A percentile compares a stretch with the other conserved stretches of the same genome.
Conservation (phyloP, 2,888 invertebrate genomes). For the Platycheirus albimanus region DNA sequence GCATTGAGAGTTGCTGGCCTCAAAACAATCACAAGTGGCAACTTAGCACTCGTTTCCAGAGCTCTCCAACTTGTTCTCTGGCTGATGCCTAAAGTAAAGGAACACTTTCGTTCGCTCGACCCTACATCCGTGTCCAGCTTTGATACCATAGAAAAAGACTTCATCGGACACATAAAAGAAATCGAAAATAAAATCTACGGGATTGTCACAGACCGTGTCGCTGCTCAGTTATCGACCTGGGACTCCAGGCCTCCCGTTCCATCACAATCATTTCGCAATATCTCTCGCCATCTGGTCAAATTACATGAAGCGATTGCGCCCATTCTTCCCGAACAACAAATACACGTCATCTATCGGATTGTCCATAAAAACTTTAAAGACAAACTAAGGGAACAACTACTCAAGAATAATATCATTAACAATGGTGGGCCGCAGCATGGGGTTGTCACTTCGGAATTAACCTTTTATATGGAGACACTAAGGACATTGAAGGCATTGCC, state of each 20-base stretch:
- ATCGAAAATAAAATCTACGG: slow-evolving; percentile 95
- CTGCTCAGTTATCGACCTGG: slow-evolving; percentile 92
- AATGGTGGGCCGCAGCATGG: slow-evolving; percentile 99
- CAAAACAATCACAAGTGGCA: slow-evolving; percentile 96
- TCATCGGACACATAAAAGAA: slow-evolving; percentile 94
- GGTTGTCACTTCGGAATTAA: slow-evolving; percentile 95
- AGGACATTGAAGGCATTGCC: slow-evolving; percentile 91
- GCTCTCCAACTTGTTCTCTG: slow-evolving; percentile 92
- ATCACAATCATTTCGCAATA: slow-evolving; percentile 93
- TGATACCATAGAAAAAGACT: slow-evolving; percentile 90
- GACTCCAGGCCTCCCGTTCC: slow-evolving; percentile 97
- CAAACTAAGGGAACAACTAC: slow-evolving; percentile 91
- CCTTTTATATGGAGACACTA: slow-evolving; percentile 94
- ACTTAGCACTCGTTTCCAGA: slow-evolving; percentile 93
- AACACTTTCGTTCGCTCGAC: slow-evolving; percentile 87
- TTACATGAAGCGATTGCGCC: slow-evolving; percentile 95
- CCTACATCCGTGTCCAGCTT: slow-evolving; percentile 83
- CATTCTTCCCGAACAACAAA: slow-evolving; percentile 91
- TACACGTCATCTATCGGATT: slow-evolving; percentile 89
- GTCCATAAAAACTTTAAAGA: slow-evolving; percentile 94
- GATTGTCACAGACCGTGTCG: slow-evolving; percentile 93
- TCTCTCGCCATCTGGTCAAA: slow-evolving; percentile 94
- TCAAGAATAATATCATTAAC: slow-evolving; percentile 94
- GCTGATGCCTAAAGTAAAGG: slow-evolving; percentile 89
- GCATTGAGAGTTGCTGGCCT: slow-evolving; percentile 97